Base-by-base conservation (phyloP, 2,113 vertebrate species). In the Dipodomys stephensi region DNA sequence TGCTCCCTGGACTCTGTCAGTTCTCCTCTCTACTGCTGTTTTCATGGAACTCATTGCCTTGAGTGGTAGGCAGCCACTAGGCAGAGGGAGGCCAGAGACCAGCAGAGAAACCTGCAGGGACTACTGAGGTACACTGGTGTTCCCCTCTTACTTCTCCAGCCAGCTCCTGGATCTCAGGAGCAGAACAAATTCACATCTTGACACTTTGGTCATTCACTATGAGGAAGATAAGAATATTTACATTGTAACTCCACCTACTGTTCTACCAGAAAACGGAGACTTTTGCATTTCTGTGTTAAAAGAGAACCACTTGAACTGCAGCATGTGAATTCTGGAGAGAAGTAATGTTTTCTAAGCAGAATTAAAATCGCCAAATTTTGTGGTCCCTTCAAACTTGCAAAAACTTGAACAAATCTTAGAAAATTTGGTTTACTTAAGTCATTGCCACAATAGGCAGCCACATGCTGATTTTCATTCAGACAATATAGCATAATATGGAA, bases 261-360 rank as follows among this genome's bases (percentile, higher is more conserved):
- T 20, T 27, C n/a, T 53, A 69, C 10, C 5, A 93, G 94, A 22
- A 95, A 96, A n/a, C 44, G 53, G 93, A 71, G 74, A 68, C 15
- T 71, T 74, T 86, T 27, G 4, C 68, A 85, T 49, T 65, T 72
- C 44, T 85, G 2, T 76, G 6, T 68, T 32, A 35, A 39, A 30
- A 0, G 3, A 88, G 74, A 77, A 35, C 35, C 35, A 35, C 35
- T 35, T 35, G 35, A 35, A 35, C 35, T 35, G 35, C 35, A 35
- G 35, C 35, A 35, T 35, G 35, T 35, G 35, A 35, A n/a, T 72
- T 71, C 68, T 69, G 28, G 57, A 79, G 68, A 95, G 19, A 81
- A 84, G 15, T 88, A 6, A 44, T 19, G 39, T 76, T 83, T 81
- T 44, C 84, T 81, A 78, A 89, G 73, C 23, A 79, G 77, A 95